These are phyloP conservation scores for Daubentonia madagascariensis DNA, from an alignment of 2,113 vertebrate genomes.

Conservation along the genomic window DNA sequence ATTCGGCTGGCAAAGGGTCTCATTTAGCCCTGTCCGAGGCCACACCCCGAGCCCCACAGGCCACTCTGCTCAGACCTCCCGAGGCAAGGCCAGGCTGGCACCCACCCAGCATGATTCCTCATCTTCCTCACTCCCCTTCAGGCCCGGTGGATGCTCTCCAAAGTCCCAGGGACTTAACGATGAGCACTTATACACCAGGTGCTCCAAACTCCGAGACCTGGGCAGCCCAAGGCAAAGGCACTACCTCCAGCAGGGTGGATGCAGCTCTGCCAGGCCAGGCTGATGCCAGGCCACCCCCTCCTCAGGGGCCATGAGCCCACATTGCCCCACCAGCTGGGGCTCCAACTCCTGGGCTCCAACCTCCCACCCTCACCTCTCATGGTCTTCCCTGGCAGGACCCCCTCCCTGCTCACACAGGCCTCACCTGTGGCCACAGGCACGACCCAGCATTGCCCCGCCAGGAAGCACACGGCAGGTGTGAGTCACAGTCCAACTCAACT, in stretches of 20 bases:
- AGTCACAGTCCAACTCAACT: no score
- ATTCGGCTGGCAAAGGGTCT: background rate
- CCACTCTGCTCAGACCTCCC: background rate
- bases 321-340: fast-evolving
- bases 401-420: background rate
- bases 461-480: no score
- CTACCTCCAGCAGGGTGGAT: background rate
- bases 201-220: background rate
- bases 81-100: fast-evolving
- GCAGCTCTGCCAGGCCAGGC: no score
- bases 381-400: background rate
- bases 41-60: background rate
- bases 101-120: fast-evolving
- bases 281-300: background rate
- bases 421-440: no score
- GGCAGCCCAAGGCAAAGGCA: background rate
- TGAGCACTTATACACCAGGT: background rate
- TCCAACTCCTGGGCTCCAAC: no score
- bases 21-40: background rate
- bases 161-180: background rate
- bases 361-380: background rate
- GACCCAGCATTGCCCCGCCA: no score
- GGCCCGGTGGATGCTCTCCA: background rate
- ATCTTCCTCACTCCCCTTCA: background rate
- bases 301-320: background rate